These are phyloP conservation scores for Nasua narica DNA, from an alignment of 2,797 vertebrate species.

Conservation along the genomic window DNA sequence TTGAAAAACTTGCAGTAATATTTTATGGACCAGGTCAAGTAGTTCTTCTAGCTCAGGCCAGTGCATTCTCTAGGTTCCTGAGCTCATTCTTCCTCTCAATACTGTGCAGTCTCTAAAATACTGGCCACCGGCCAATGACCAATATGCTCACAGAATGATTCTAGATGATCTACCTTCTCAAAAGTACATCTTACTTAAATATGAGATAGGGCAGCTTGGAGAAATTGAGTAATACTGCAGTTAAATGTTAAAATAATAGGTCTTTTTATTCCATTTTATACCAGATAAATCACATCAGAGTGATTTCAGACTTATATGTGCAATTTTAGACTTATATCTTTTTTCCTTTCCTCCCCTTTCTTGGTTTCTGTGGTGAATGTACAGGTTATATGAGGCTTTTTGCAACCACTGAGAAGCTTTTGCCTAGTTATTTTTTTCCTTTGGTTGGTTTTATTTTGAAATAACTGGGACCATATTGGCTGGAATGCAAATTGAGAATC, in stretches of 20 bases:
- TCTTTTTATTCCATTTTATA: not conserved
- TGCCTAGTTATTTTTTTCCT: not conserved
- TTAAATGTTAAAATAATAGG: not conserved
- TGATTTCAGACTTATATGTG: not conserved
- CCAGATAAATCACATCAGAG: not conserved
- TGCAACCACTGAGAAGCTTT: not conserved
- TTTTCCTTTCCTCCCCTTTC: not conserved
- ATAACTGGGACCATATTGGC: not conserved
- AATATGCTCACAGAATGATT: constrained; percentile 36
- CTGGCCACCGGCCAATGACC: not conserved
- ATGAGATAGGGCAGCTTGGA: constrained; percentile 5
- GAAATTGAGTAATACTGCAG: not conserved
- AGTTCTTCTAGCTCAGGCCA: not conserved
- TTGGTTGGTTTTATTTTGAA: not conserved
- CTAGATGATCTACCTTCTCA: not conserved
- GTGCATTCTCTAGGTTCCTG: not conserved
- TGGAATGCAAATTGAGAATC: not conserved
- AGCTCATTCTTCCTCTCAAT: not conserved
- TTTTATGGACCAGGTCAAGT: not conserved
- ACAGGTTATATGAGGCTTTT: not conserved
- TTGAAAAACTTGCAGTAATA: not conserved
- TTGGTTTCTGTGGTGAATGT: not conserved
- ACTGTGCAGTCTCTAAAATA: not conserved
- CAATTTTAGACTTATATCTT: not conserved
- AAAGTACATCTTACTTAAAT: constrained; percentile 23